These are phyloP conservation scores for Phthorimaea operculella DNA, from an alignment of 1,140 invertebrate species.

Conservation along the genomic window DNA sequence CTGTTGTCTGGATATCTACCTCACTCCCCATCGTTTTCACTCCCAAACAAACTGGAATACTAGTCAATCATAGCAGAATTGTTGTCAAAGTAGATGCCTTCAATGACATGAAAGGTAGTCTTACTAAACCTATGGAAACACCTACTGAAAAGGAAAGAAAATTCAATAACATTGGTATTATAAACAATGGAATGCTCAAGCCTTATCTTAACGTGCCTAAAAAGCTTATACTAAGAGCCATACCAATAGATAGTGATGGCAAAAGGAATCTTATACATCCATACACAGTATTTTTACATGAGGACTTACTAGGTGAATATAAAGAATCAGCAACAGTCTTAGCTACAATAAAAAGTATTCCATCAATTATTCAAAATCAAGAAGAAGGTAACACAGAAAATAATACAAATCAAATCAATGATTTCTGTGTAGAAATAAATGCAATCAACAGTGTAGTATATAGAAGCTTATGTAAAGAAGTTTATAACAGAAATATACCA, in stretches of 20 bases:
- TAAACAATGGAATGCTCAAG: constrained; percentile 40
- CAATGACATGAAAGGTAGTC: constrained; percentile 30
- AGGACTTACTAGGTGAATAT: constrained; percentile 44
- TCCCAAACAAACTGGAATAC: constrained; percentile 51
- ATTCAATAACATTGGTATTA: constrained; percentile 50
- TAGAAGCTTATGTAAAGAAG: constrained; percentile 48
- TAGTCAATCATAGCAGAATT: constrained; percentile 49
- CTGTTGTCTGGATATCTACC: constrained; percentile 69
- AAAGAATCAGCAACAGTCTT: constrained; percentile 46
- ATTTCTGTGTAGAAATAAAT: constrained; percentile 58
- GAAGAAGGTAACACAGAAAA: constrained; percentile 31
- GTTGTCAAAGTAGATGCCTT: constrained; percentile 57
- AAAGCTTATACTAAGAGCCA: constrained; percentile 41
- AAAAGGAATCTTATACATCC: constrained; percentile 60
- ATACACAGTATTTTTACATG: constrained; percentile 57
- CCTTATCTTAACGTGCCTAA: constrained; percentile 45
- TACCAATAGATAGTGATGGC: constrained; percentile 55
- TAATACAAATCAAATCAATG: constrained; percentile 35
- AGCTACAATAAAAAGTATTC: constrained; percentile 51
- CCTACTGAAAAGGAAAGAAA: constrained; percentile 28
- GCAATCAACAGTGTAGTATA: constrained; percentile 49
- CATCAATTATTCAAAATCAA: constrained; percentile 34
- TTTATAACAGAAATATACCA: constrained; percentile 54
- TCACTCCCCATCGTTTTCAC: constrained; percentile 59
- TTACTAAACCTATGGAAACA: constrained; percentile 15